A percentile compares a stretch with the other conserved stretches of the same genome.
Conservation (phyloP, 2,888 invertebrate species). For the Spisula subtruncata region DNA sequence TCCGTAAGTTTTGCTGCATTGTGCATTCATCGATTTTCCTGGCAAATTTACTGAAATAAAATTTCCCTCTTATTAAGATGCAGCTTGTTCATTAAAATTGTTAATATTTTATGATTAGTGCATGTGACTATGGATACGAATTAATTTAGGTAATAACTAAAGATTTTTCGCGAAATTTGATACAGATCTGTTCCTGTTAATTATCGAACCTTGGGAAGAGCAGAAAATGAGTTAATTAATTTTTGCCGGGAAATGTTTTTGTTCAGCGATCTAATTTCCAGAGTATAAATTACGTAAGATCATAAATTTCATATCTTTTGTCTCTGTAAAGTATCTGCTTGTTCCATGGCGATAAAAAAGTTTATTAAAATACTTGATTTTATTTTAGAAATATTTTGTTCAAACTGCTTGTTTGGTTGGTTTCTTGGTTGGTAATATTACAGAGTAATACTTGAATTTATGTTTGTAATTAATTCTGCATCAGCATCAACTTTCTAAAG, state of each 20-base stretch:
- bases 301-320: slow-evolving; percentile 18
- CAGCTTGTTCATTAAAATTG: too few relatives aligned
- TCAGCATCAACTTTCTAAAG: not conserved
- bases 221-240: not conserved
- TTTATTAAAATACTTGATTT: not conserved
- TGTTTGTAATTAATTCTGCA: slow-evolving; percentile 1
- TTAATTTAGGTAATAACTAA: slow-evolving; percentile 18
- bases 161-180: not conserved
- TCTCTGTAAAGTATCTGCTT: not conserved
- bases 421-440: not conserved
- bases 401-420: not conserved
- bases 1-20: too few relatives aligned
- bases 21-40: too few relatives aligned
- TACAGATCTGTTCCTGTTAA: not conserved
- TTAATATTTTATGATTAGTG: not conserved
- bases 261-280: not conserved
- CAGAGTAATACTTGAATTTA: slow-evolving; percentile 2
- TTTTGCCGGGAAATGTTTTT: not conserved
- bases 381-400: not conserved
- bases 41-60: too few relatives aligned
- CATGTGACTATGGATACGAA: not conserved
- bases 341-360: not conserved
- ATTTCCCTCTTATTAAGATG: too few relatives aligned
- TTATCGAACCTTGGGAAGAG: not conserved
- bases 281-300: not conserved